Evolutionary conservation across 2,113 vertebrate species (phyloP).

Genomic region (Neolamprologus cancellatus): DNA sequence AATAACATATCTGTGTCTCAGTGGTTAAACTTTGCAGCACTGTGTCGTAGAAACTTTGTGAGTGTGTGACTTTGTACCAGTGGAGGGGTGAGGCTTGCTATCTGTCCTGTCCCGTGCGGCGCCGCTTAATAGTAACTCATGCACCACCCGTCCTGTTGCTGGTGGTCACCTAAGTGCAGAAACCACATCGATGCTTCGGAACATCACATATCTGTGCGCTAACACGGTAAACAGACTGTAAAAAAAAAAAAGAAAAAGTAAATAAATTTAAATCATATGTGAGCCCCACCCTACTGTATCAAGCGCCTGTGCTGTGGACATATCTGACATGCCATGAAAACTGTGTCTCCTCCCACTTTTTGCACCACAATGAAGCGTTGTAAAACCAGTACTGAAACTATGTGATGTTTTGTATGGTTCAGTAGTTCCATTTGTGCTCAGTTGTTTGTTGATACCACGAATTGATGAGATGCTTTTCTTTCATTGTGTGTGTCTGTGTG

Average conservation of each 20-base stretch:
- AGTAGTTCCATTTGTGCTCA: constrained; percentile 38
- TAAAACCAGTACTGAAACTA: constrained; percentile 35
- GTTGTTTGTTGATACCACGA: constrained; percentile 16
- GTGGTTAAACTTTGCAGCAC: constrained; percentile 23
- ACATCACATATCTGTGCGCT: not conserved
- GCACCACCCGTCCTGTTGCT: not conserved
- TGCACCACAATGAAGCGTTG: constrained; percentile 30
- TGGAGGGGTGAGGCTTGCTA: not conserved
- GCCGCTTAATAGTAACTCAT: constrained; percentile 10
- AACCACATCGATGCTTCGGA: not conserved
- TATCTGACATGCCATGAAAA: constrained; percentile 34
- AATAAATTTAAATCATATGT: not conserved
- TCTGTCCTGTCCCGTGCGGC: not conserved
- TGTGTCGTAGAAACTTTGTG: constrained; percentile 46
- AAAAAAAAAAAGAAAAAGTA: not conserved
- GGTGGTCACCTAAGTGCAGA: not conserved
- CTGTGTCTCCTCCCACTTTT: constrained; percentile 3
- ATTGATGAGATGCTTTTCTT: constrained; percentile 15
- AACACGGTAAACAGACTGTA: not conserved
- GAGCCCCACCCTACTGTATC: constrained; percentile 3
- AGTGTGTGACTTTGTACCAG: constrained; percentile 36
- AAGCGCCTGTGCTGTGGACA: constrained; percentile 25
- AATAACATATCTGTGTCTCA: constrained; percentile 23
- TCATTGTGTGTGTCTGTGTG: not conserved
- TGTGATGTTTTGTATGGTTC: constrained; percentile 47